Conservation (phyloP, 2,888 invertebrate species). For the Troides aeacus region DNA sequence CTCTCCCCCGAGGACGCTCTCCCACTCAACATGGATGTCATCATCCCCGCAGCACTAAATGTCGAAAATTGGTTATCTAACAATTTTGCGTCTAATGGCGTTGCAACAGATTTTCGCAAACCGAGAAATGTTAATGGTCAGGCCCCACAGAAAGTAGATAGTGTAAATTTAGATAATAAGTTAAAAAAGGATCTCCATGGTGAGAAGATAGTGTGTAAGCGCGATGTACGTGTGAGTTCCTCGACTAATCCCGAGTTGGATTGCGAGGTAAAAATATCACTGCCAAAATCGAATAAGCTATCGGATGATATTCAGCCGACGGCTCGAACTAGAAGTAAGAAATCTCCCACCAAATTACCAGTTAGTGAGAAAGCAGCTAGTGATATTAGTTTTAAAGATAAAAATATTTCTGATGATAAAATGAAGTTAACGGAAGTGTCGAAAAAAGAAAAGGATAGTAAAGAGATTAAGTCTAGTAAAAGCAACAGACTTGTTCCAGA, state of each 20-base stretch:
- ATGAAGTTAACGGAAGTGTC: constrained; percentile 20
- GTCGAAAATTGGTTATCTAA: constrained; percentile 37
- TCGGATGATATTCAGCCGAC: constrained; percentile 63
- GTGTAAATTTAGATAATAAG: constrained; percentile 41
- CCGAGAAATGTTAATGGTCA: not conserved
- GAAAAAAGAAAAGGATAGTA: constrained; percentile 28
- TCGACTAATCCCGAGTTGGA: constrained; percentile 46
- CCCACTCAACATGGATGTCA: constrained; percentile 44
- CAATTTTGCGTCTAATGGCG: constrained; percentile 12
- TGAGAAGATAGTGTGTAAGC: constrained; percentile 38
- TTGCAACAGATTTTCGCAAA: not conserved
- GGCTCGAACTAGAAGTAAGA: constrained; percentile 57
- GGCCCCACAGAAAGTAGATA: constrained; percentile 32
- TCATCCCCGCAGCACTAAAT: constrained; percentile 43
- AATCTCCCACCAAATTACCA: constrained; percentile 65
- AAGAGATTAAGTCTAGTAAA: constrained; percentile 22
- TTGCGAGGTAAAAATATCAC: constrained; percentile 48
- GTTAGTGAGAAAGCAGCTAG: constrained; percentile 50
- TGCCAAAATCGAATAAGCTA: constrained; percentile 55
- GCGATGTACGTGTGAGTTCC: constrained; percentile 43
- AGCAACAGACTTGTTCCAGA: constrained; percentile 4
- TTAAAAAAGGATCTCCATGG: constrained; percentile 44
- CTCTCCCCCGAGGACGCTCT: constrained; percentile 35
- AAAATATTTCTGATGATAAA: constrained; percentile 29
- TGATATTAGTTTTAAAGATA: constrained; percentile 55